A percentile compares a stretch with the other conserved stretches of the same genome.
Conservation (phyloP, 2,888 invertebrate species). For the Pheosia gnoma region DNA sequence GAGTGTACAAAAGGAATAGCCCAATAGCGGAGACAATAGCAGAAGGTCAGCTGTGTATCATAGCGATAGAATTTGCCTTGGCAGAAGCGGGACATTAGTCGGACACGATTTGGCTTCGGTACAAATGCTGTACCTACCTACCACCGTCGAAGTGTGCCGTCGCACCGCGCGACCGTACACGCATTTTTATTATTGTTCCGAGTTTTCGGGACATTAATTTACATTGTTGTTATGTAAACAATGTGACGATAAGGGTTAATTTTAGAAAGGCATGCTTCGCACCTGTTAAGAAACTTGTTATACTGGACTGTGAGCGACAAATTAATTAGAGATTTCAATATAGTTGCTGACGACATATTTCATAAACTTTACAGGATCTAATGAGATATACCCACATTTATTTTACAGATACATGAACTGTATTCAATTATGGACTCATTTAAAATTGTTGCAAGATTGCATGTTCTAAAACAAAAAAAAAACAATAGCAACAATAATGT, state of each 20-base stretch:
- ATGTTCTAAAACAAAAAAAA: too few species aligned
- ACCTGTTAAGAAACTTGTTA: too few species aligned
- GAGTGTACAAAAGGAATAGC: slow-evolving; percentile 54
- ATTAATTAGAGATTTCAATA: too few species aligned
- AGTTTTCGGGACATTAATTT: neutral
- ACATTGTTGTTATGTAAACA: slow-evolving; percentile 1
- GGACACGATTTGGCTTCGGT: slow-evolving; percentile 68
- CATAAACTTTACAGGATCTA: too few species aligned
- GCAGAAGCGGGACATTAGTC: slow-evolving; percentile 66
- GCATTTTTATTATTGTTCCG: neutral
- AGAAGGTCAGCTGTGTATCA: slow-evolving; percentile 75
- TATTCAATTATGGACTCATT: too few species aligned
- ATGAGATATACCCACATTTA: too few species aligned
- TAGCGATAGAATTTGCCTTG: slow-evolving; percentile 76
- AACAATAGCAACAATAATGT: too few species aligned
- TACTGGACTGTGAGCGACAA: neutral
- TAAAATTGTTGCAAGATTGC: too few species aligned
- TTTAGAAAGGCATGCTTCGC: too few species aligned
- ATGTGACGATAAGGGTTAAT: neutral
- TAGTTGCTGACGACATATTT: too few species aligned
- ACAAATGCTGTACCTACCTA: slow-evolving; percentile 49
- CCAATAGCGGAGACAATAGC: slow-evolving; percentile 66
- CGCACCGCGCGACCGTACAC: slow-evolving; percentile 1
- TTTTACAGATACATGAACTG: too few species aligned
- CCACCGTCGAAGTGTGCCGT: neutral